Conservation (phyloP, 2,113 vertebrate species). For the Alethe diademata region DNA sequence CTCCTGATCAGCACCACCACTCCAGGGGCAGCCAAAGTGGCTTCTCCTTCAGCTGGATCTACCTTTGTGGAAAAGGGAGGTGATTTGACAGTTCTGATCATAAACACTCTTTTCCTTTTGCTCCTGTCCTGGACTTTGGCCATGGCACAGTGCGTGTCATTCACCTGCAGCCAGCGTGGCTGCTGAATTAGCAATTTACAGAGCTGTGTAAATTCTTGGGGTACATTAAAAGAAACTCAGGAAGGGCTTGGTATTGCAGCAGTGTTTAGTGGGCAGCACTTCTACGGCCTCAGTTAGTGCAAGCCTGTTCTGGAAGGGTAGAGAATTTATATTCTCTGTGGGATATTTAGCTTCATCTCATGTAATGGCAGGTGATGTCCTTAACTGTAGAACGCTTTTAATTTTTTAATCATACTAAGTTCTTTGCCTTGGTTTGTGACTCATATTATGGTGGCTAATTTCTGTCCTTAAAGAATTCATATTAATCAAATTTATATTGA, state of each 20-base stretch:
- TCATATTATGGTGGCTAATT: background rate
- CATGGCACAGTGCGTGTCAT: background rate
- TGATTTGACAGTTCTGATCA: background rate
- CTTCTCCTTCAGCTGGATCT: background rate
- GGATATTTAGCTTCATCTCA: background rate
- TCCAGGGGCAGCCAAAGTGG: background rate
- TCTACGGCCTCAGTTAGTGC: background rate
- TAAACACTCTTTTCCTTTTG: background rate
- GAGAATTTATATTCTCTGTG: background rate
- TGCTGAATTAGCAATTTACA: background rate
- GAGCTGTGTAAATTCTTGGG: background rate
- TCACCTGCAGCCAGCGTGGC: accelerated
- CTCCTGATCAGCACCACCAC: accelerated
- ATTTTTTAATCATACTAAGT: background rate
- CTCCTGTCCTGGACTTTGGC: background rate
- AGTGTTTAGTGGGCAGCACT: background rate
- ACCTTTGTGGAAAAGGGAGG: background rate
- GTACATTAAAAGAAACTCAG: background rate
- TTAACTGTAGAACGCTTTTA: background rate
- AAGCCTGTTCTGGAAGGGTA: background rate
- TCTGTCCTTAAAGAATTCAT: background rate
- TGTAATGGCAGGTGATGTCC: background rate
- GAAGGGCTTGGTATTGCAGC: background rate
- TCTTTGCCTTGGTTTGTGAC: background rate
- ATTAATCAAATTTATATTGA: background rate